Evolutionary conservation across 2,797 vertebrate genomes (phyloP), one percentile per base, ranked within the genome.

Genomic region (Oreortyx pictus): DNA sequence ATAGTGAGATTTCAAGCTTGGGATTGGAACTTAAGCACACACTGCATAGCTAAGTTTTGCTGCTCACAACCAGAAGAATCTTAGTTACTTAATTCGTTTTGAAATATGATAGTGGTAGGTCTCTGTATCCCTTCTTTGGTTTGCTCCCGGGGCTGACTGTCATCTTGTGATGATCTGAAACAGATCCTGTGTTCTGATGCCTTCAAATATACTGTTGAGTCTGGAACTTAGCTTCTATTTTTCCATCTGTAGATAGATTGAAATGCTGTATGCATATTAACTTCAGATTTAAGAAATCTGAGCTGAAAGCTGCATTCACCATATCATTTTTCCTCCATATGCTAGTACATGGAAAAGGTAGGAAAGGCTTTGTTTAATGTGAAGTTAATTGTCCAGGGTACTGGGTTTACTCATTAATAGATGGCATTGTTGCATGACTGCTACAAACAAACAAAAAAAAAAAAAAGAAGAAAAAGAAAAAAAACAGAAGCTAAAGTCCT

Each of bases 371-470:
- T 92, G 62, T 93, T 81, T 91, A 93, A 92, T 22, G 20, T 66
- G 57, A 89, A 72, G 71, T 89, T 95, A 82, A 88, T 96, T 95
- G 92, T 91, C 70, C 50, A 37, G 33, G 46, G 61, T 60, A 71
- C 52, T 85, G 60, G 54, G 52, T 71, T 94, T 74, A 54, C 65
- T 91, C 37, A 50, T 85, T 87, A 50, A 44, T 72, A 75, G 57
- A 85, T 88, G 70, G 62, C 60, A 73, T 93, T 93, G 87, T 62
- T 81, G 62, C 75, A 79, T 91, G 88, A 81, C 49, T 83, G 46
- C 72, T 78, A 82, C 74, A 78, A 76, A 86, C 13, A 41, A 41
- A 14, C 13, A 41, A 41, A 41, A 41, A 41, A 41, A 41, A 41
- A 41, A 41, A 41, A 13, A 39, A 39, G 3, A 39, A 39, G 14